phyloP scores from a whole-genome alignment of 2,797 vertebrate species.

The Siniperca obscura region DNA sequence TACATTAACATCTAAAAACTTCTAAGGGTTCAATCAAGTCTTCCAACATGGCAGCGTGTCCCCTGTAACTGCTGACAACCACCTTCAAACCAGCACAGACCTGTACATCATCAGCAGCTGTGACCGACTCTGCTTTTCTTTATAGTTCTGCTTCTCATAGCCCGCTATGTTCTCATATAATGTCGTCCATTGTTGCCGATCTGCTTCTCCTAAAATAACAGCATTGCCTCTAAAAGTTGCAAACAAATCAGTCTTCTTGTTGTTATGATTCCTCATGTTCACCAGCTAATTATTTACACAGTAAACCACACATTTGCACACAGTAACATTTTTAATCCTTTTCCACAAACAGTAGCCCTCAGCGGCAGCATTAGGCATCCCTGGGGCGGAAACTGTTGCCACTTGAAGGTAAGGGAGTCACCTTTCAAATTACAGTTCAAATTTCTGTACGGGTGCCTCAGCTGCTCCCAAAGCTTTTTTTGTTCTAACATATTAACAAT shows the following conservation, averaged over 20 bases:
- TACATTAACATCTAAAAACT: not conserved
- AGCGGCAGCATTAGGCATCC: slow-evolving; percentile 17
- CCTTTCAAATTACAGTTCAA: not conserved
- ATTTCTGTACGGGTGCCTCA: not conserved
- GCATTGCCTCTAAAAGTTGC: slow-evolving; percentile 36
- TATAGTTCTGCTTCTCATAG: slow-evolving; percentile 27
- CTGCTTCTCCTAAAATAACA: not conserved
- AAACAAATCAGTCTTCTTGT: not conserved
- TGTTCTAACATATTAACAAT: slow-evolving; percentile 53
- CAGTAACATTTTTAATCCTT: slow-evolving; percentile 21
- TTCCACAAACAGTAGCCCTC: not conserved
- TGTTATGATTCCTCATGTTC: not conserved
- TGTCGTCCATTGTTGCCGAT: not conserved
- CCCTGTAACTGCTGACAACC: not conserved
- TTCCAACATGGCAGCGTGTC: not conserved
- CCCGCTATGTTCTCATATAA: slow-evolving; percentile 26
- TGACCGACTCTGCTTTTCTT: not conserved
- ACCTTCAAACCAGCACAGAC: not conserved
- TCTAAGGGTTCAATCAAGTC: not conserved
- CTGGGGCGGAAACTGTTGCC: not conserved
- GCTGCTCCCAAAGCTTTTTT: slow-evolving; percentile 11
- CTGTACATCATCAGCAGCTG: not conserved
- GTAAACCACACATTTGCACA: slow-evolving; percentile 18
- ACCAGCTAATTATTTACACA: slow-evolving; percentile 28
- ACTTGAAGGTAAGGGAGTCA: not conserved